Evolutionary conservation across 1,140 invertebrate genomes (phyloP).

Genomic region (Venturia canescens): DNA sequence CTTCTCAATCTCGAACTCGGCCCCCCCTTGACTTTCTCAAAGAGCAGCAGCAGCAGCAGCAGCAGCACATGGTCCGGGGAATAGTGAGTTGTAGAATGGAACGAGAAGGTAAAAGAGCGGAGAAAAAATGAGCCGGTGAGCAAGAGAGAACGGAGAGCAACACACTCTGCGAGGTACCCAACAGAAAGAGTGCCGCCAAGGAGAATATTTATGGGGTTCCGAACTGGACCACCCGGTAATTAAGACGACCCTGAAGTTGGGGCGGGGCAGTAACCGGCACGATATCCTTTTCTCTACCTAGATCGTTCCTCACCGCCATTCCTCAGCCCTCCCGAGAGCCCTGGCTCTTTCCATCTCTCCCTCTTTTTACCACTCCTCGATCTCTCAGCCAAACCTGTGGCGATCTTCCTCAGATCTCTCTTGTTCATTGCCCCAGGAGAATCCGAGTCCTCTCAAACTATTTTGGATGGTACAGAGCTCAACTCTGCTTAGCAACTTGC

Average conservation of each 20-base stretch:
- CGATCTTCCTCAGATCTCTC: not conserved
- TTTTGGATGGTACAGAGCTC: not conserved
- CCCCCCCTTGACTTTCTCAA: slow-evolving; percentile 42
- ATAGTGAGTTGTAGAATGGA: not conserved
- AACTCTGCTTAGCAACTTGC: not conserved
- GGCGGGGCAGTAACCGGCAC: slow-evolving; percentile 70
- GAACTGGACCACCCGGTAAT: slow-evolving; percentile 74
- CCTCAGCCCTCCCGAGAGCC: slow-evolving; percentile 22
- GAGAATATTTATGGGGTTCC: slow-evolving; percentile 72
- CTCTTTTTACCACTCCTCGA: slow-evolving; percentile 27
- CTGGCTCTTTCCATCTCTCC: slow-evolving; percentile 35
- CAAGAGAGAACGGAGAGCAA: not conserved
- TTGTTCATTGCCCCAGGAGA: slow-evolving; percentile 11
- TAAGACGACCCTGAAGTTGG: slow-evolving; percentile 71
- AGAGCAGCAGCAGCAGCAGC: not conserved
- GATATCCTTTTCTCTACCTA: slow-evolving; percentile 61
- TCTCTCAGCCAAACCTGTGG: not conserved
- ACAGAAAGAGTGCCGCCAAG: slow-evolving; percentile 58
- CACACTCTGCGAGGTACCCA: not conserved
- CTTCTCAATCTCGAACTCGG: slow-evolving; percentile 11
- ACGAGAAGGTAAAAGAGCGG: slow-evolving; percentile 18
- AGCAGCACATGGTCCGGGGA: slow-evolving; percentile 11
- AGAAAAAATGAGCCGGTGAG: not conserved
- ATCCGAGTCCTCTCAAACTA: not conserved
- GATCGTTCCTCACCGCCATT: slow-evolving; percentile 58